Conservation (phyloP, 2,888 invertebrate species). For the Phaonia tiefii region DNA sequence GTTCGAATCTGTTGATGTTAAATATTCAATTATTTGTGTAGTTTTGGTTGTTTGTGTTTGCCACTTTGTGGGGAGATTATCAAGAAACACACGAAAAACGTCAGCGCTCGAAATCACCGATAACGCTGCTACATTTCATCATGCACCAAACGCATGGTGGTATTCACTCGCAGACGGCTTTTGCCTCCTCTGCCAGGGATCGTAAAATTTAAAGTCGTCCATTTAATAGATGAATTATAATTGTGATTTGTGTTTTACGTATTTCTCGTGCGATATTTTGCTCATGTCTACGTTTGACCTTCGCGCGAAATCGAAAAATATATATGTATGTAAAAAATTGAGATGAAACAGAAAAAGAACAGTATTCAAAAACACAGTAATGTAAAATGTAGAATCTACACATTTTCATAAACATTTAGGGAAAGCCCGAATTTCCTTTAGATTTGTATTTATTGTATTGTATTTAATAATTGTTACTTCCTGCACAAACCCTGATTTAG, state of each 20-base stretch:
- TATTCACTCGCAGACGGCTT: neutral
- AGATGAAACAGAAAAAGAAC: constrained; percentile 18
- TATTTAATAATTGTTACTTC: too few species aligned
- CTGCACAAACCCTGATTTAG: too few species aligned
- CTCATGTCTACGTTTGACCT: constrained; percentile 32
- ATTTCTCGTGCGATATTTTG: neutral
- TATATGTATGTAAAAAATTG: constrained; percentile 21
- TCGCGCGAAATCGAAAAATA: neutral
- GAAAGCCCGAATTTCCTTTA: too few species aligned
- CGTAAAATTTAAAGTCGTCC: constrained; percentile 18
- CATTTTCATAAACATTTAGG: too few species aligned
- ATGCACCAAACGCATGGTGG: constrained; percentile 34
- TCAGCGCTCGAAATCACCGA: constrained; percentile 22
- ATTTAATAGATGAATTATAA: constrained; percentile 6
- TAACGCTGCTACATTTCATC: constrained; percentile 23
- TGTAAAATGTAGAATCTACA: neutral
- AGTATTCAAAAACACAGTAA: constrained; percentile 5
- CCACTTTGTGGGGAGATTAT: constrained; percentile 23
- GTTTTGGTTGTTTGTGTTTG: neutral
- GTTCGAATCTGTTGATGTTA: too few species aligned
- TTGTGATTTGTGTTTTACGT: constrained; percentile 14
- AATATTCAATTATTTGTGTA: neutral
- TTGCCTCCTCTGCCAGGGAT: constrained; percentile 4
- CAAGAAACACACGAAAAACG: constrained; percentile 19
- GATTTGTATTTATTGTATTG: too few species aligned